phyloP scores from a whole-genome alignment of 2,113 vertebrate species.

The Cavia porcellus region DNA sequence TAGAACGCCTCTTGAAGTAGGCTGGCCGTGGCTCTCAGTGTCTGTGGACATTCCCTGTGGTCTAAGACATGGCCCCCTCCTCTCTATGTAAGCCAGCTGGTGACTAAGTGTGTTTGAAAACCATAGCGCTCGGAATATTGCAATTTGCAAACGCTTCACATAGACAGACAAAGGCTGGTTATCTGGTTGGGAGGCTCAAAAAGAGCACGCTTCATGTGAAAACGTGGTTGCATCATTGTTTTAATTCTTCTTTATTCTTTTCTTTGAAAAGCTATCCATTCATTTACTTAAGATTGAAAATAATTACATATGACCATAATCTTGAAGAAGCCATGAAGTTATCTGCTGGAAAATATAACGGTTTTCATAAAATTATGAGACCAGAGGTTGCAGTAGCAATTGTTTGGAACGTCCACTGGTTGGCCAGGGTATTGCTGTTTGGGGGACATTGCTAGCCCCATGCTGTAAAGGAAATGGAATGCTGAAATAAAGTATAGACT shows the following conservation, averaged over 20 bases:
- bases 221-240: neutral
- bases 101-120: neutral
- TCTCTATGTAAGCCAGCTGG: neutral
- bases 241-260: neutral
- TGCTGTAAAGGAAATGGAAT: neutral
- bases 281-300: neutral
- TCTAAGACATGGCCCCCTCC: neutral
- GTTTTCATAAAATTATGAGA: neutral
- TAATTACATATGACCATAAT: neutral
- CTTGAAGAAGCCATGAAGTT: neutral
- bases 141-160: neutral
- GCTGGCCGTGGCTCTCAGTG: neutral
- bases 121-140: neutral
- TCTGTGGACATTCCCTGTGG: neutral
- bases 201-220: neutral
- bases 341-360: neutral
- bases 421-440: neutral
- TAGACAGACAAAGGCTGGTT: neutral
- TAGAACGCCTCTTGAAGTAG: neutral
- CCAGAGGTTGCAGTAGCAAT: neutral
- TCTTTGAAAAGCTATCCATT: neutral
- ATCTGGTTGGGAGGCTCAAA: neutral
- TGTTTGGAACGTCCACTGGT: neutral
- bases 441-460: neutral
- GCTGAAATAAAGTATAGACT: neutral